Percentiles rank a stretch among this genome's conserved stretches.
These are phyloP conservation scores for Coecobrya sp. DNA, from an alignment of 2,888 invertebrate species.

Conservation along the genomic window DNA sequence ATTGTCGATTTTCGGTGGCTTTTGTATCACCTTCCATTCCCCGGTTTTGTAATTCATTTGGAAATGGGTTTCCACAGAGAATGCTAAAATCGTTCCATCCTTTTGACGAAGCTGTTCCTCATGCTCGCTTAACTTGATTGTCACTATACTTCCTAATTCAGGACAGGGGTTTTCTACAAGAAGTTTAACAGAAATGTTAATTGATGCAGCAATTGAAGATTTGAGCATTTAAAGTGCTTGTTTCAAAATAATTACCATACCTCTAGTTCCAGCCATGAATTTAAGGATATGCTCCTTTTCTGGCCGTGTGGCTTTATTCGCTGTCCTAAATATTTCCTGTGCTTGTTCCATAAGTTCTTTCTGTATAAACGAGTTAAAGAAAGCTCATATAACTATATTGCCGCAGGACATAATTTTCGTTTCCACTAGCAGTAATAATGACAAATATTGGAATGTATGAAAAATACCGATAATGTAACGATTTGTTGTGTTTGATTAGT, in stretches of 20 bases:
- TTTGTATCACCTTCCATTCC: conserved; percentile 98
- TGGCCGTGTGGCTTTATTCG: conserved; percentile 98
- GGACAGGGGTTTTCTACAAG: conserved; percentile 97
- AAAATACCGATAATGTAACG: conserved; percentile 85
- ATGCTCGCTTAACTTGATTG: conserved; percentile 97
- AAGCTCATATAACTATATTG: background rate
- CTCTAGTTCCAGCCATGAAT: conserved; percentile 99
- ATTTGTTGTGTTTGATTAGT: conserved; percentile 85
- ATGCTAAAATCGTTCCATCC: conserved; percentile 93
- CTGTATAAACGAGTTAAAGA: conserved; percentile 88
- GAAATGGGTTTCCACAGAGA: conserved; percentile 97
- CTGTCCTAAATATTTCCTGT: conserved; percentile 98
- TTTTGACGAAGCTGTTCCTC: conserved; percentile 95
- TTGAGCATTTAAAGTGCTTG: no score
- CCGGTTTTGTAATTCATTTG: conserved; percentile 99
- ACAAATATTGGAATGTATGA: background rate
- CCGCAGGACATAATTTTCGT: no score
- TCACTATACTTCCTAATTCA: conserved; percentile 98
- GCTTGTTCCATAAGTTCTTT: conserved; percentile 98
- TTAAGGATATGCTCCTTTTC: conserved; percentile 99
- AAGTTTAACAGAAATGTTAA: background rate
- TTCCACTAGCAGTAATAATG: no score
- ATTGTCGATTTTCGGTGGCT: conserved; percentile 92
- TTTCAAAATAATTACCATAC: conserved; percentile 88
- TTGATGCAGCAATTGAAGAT: no score